Evolutionary conservation across 2,113 vertebrate species (phyloP).

Genomic region (Pelmatolapia mariae): DNA sequence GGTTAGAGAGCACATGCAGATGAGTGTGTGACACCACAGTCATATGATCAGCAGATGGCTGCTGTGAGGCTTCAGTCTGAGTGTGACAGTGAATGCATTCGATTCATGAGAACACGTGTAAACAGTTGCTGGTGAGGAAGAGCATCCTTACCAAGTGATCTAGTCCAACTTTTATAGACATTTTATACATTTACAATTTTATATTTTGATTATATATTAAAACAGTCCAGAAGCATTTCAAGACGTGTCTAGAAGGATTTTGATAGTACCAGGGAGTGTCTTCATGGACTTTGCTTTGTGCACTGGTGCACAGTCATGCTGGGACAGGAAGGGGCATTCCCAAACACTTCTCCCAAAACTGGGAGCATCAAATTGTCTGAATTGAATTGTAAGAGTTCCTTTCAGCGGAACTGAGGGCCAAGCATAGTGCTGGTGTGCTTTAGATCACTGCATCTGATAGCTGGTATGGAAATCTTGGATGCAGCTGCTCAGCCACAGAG

Average conservation of each 20-base stretch:
- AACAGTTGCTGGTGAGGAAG: not conserved
- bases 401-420: not conserved
- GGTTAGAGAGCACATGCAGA: not conserved
- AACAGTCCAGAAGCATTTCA: not conserved
- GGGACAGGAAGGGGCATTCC: not conserved
- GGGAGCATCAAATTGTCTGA: not conserved
- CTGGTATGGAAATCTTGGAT: not conserved
- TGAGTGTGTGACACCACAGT: not conserved
- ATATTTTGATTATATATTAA: not conserved
- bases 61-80: slow-evolving; percentile 1
- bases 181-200: not conserved
- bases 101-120: slow-evolving; percentile 24
- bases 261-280: not conserved
- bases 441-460: not conserved
- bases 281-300: too few species aligned
- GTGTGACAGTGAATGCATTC: not conserved
- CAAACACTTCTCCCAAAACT: not conserved
- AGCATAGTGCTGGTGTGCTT: not conserved
- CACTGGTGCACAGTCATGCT: not conserved
- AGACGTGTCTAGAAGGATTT: not conserved
- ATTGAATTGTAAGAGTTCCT: not conserved
- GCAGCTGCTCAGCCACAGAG: not conserved
- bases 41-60: slow-evolving; percentile 59
- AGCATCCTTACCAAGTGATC: accelerated
- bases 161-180: not conserved